phyloP scores from a whole-genome alignment of 2,797 vertebrate species.

The Enoplosus armatus region DNA sequence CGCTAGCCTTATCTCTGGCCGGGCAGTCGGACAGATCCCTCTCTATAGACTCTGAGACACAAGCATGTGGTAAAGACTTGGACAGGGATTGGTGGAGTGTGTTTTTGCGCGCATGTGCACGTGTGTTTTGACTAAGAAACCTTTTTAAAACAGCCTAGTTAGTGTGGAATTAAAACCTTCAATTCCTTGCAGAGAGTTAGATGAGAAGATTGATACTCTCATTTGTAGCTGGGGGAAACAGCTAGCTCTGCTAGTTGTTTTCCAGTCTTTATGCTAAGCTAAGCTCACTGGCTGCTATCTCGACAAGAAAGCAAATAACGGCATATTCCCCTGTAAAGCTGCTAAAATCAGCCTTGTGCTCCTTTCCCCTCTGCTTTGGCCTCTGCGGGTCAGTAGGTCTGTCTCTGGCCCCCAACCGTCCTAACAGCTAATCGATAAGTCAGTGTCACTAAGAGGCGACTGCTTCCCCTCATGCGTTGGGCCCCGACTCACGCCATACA shows the following conservation, averaged over 20 bases:
- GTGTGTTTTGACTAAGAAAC: not conserved
- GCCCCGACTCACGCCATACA: constrained; percentile 41
- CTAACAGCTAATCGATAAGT: constrained; percentile 40
- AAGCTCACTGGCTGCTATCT: not conserved
- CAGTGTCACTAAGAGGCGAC: constrained; percentile 34
- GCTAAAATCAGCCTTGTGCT: constrained; percentile 4
- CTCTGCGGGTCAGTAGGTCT: constrained; percentile 27
- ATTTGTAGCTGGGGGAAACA: not conserved
- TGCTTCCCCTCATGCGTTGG: constrained; percentile 2
- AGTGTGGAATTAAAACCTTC: not conserved
- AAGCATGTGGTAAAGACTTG: constrained; percentile 82
- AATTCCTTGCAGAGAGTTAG: not conserved
- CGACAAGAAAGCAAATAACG: not conserved
- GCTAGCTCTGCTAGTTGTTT: not conserved
- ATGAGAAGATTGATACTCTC: not conserved
- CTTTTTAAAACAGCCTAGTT: not conserved
- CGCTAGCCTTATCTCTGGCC: constrained; percentile 89
- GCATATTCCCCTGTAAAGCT: not conserved
- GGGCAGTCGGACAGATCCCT: constrained; percentile 87
- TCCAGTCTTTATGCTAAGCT: not conserved
- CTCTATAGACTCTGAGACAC: constrained; percentile 87
- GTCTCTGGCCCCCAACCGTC: constrained; percentile 21
- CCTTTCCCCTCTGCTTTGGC: not conserved
- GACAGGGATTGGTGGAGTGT: constrained; percentile 23
- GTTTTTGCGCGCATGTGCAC: constrained; percentile 22